phyloP scores from a whole-genome alignment of 1,140 invertebrate genomes.

The Telenomus remus region DNA sequence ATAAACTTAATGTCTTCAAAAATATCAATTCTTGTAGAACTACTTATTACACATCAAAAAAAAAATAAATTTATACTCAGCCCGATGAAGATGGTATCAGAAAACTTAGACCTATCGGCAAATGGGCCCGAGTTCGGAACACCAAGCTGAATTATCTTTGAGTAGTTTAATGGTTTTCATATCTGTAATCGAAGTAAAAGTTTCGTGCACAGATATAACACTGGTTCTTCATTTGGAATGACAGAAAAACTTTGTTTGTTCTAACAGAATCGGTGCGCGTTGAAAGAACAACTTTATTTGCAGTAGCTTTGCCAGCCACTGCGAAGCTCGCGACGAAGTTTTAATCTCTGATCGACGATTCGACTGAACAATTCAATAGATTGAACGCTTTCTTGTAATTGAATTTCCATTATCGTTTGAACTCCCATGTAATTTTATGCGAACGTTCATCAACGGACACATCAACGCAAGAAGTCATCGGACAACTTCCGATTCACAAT shows the following conservation, averaged over 20 bases:
- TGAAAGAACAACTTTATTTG: conserved; percentile 57
- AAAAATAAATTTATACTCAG: conserved; percentile 17
- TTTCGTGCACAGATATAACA: conserved; percentile 48
- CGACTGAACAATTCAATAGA: conserved; percentile 54
- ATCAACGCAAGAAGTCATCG: conserved; percentile 59
- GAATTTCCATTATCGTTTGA: conserved; percentile 67
- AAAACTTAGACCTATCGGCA: conserved; percentile 59
- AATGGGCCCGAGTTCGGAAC: conserved; percentile 27
- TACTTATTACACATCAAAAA: conserved; percentile 10
- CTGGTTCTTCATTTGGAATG: conserved; percentile 57
- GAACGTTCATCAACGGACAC: conserved; percentile 41
- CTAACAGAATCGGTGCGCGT: conserved; percentile 42
- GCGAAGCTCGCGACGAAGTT: conserved; percentile 55
- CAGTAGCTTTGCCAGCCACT: conserved; percentile 36
- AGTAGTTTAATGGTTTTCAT: conserved; percentile 48
- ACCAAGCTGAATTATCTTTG: conserved; percentile 61
- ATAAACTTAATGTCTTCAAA: neutral
- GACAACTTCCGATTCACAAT: conserved; percentile 28
- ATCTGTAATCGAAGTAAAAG: conserved; percentile 57
- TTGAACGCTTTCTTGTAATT: conserved; percentile 63
- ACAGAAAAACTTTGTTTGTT: conserved; percentile 54
- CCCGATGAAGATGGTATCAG: conserved; percentile 2
- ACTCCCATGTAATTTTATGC: conserved; percentile 65
- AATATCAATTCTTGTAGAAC: neutral
- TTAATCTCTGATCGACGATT: conserved; percentile 55